Conservation (phyloP, 2,888 invertebrate species). For the Apamea anceps region DNA sequence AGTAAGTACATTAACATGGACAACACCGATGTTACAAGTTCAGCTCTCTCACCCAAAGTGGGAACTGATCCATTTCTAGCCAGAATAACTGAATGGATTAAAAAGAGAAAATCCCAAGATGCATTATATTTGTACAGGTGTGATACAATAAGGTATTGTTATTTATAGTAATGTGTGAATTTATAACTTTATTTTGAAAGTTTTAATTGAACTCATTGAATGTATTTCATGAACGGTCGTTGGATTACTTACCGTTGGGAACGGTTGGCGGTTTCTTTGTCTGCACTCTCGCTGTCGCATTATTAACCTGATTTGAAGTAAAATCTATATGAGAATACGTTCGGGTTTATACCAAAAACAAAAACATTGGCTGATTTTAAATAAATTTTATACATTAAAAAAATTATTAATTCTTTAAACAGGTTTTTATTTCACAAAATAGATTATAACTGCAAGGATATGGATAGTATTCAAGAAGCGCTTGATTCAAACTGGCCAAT, state of each 20-base stretch:
- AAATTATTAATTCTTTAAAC: no score
- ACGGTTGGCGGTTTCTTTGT: constrained; percentile 98
- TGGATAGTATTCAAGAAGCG: constrained; percentile 14
- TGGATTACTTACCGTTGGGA: constrained; percentile 95
- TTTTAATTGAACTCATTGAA: constrained; percentile 43
- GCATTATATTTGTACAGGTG: constrained; percentile 79
- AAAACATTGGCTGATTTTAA: constrained; percentile 75
- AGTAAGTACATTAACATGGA: constrained; percentile 84
- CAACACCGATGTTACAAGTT: constrained; percentile 87
- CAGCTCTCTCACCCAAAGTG: constrained; percentile 91
- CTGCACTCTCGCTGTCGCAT: constrained; percentile 99
- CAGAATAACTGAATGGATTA: constrained; percentile 91
- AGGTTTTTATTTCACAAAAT: constrained; percentile 5
- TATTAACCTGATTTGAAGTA: constrained; percentile 96
- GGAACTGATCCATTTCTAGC: constrained; percentile 92
- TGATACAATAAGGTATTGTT: constrained; percentile 59
- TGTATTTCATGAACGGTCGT: constrained; percentile 46
- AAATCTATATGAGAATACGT: constrained; percentile 79
- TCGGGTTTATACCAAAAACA: constrained; percentile 53
- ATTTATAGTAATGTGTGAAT: constrained; percentile 51
- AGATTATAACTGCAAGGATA: constrained; percentile 12
- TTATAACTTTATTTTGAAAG: constrained; percentile 26
- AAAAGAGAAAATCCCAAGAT: constrained; percentile 86
- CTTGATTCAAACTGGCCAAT: neutral
- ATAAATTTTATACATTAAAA: constrained; percentile 32